A percentile compares a stretch with the other conserved stretches of the same genome.
Conservation (phyloP, 2,888 invertebrate genomes). For the Sphaeridia pumilis region DNA sequence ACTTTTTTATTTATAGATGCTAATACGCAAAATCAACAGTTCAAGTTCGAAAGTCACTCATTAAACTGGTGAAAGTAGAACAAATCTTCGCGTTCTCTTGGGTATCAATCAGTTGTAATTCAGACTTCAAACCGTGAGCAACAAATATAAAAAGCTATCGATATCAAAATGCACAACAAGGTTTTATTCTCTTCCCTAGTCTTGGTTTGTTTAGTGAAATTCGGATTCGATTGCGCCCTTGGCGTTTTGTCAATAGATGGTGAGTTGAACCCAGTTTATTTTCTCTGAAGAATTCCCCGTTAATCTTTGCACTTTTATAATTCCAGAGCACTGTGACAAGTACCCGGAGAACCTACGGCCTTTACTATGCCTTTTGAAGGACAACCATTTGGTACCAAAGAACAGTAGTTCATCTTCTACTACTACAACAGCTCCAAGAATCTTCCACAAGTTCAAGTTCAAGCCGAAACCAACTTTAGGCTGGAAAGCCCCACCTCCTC, state of each 20-base stretch:
- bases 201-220: not conserved
- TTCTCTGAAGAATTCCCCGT: constrained; percentile 1
- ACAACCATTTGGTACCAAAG: not conserved
- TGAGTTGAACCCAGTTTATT: constrained; percentile 6
- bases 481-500: constrained; percentile 1
- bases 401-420: not conserved
- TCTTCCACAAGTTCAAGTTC: no score
- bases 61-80: no score
- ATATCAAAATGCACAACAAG: not conserved
- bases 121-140: no score
- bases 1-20: no score
- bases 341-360: constrained; percentile 10
- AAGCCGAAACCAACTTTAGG: not conserved
- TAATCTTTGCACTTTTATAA: no score
- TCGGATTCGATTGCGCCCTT: not conserved
- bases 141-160: not conserved
- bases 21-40: no score
- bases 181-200: not conserved
- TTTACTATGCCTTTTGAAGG: constrained; percentile 5
- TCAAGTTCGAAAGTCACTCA: no score
- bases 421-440: not conserved
- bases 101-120: no score
- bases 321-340: constrained; percentile 11
- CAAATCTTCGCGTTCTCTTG: no score
- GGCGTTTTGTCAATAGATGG: not conserved